Evolutionary conservation across 2,888 invertebrate genomes (phyloP), one percentile per base, ranked within the genome.

Genomic region (Leucophenga maculata): DNA sequence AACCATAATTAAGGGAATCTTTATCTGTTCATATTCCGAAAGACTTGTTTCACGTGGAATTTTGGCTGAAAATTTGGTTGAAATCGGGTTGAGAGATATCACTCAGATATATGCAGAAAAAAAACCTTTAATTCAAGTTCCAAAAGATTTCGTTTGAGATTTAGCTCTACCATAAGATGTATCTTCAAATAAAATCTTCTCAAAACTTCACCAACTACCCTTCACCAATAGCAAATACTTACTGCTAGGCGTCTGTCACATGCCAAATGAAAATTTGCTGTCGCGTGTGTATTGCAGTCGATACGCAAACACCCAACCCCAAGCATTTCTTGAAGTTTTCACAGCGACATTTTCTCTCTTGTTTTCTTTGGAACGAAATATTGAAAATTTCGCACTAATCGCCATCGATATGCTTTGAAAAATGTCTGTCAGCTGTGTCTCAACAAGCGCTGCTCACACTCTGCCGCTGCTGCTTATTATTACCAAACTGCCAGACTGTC

Each of bases 351-450:
- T 76, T 65, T 76, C 70, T 71, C 75, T 70, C 50, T n/a, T n/a
- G n/a, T 16, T 50, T 50, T 50, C 18, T n/a, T 50, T 50, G 1
- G 50, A 50, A 11, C 65, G 69, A 80, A 82, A 83, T 80, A 81
- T 81, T 82, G 77, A 77, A 78, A 82, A 83, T 84, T 82, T 82
- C 76, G 68, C 73, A 76, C 82, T 84, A 83, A 82, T 80, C 77
- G 81, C 79, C 80, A 85, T 83, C 84, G 85, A 83, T 83, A 85
- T 78, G 76, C 78, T 74, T 79, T 76, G 74, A 77, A 77, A 83
- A 84, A 75, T 77, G 82, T 82, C 81, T 80, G 74, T 82, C 83
- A 74, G 67, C 68, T 52, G 62, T 65, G 18, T 32, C 55, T 54
- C 62, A 32, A 62, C 31, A 44, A 65, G 50, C 55, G 48, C 14